A percentile compares a stretch with the other conserved stretches of the same genome.
phyloP scores from a whole-genome alignment of 2,113 vertebrate species.

The Eretmochelys imbricata region DNA sequence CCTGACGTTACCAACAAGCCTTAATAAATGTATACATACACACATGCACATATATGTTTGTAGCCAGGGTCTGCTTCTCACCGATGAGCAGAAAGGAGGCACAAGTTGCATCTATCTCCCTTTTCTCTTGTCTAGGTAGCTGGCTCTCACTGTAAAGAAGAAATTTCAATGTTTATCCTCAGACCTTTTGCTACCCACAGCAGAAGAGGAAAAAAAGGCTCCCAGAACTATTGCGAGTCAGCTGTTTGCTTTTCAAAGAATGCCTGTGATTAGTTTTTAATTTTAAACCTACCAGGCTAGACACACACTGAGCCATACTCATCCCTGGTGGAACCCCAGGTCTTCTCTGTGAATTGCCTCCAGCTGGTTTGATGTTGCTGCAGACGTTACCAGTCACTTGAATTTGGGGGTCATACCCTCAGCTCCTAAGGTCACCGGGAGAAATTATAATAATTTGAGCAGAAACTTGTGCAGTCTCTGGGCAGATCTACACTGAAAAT shows the following conservation, averaged over 20 bases:
- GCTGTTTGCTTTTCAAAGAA: conserved; percentile 10
- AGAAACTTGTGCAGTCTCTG: not conserved
- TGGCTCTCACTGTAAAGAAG: conserved; percentile 40
- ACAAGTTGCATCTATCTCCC: conserved; percentile 14
- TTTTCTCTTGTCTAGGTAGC: not conserved
- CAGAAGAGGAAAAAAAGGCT: conserved; percentile 18
- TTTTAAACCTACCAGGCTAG: not conserved
- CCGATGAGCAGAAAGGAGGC: not conserved
- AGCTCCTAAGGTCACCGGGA: not conserved
- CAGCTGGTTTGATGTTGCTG: not conserved
- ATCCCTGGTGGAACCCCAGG: not conserved
- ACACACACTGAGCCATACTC: not conserved
- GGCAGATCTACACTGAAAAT: not conserved
- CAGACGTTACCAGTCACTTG: not conserved
- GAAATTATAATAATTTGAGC: not conserved
- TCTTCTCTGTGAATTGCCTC: not conserved
- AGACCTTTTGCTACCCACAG: conserved; percentile 57
- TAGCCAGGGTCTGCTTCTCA: conserved; percentile 24
- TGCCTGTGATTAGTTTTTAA: conserved; percentile 16
- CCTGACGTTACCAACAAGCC: conserved; percentile 20
- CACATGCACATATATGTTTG: not conserved
- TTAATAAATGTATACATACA: conserved; percentile 29
- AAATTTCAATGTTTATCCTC: conserved; percentile 61
- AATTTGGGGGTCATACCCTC: not conserved
- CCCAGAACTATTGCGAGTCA: not conserved